Base-by-base conservation (phyloP, 2,113 vertebrate genomes). In the Scortum barcoo region DNA sequence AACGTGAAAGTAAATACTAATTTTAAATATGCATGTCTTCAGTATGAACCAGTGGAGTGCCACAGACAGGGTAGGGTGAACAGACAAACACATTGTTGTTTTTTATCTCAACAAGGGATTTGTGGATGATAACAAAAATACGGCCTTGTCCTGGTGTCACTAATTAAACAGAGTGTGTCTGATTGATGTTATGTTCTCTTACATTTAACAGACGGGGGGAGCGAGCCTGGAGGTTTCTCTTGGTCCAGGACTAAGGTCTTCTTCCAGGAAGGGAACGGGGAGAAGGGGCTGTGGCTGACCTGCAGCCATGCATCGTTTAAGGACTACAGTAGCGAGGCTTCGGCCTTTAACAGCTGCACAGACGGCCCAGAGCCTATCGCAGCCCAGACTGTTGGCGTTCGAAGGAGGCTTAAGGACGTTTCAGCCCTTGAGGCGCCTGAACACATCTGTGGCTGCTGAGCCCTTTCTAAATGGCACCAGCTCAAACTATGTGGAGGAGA, bases 401-500 rank as follows among this genome's bases (percentile, higher is more conserved):
- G 92, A 90, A 71, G 91, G 93, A 53, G 94, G 92, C 38, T 85
- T 89, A 66, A 96, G 97, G 96, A 97, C 96, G 90, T 97, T 96
- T 90, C 94, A 92, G 88, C 95, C 94, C 3, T 48, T 86, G 61
- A 95, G 96, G 90, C 92, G 91, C 92, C 96, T 95, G 78, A 95
- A 94, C 0, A 89, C 95, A 19, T 94, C 97, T 0, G 96, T 96
- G 78, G 94, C 96, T 76, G 93, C 97, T 0, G 97, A 99, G 80
- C 96, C 98, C 0, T 98, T 98, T 88, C 94, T 99, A 24, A 99
- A 96, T 26, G 97, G 97, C 87, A 97, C 97, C 92, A 98, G 96
- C 92, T 96, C 96, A 2, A 99, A 97, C 94, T 99, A 99, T 85
- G 94, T 99, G 93, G 97, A 99, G 92, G 97, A 99, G 91, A 98